Base-by-base conservation (phyloP, 2,113 vertebrate genomes). In the Psilopsiagon aymara region DNA sequence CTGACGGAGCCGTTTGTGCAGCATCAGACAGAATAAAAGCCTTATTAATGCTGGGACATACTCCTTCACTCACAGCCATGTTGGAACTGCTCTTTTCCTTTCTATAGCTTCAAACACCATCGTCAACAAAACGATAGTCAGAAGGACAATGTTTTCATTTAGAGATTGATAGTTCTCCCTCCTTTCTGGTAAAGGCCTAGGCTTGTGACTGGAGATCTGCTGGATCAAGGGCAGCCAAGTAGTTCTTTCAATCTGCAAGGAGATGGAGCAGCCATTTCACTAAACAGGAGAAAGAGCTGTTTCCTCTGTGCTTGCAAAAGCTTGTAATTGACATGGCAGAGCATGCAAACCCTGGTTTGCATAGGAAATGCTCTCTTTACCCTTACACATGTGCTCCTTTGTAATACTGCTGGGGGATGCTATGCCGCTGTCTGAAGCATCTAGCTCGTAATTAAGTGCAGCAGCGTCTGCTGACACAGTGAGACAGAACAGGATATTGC, bases 311-410 rank as follows among this genome's bases (percentile, higher is more conserved):
- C 85, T 64, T 88, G 87, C 51, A 81, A 94, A 90, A 92, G 71
- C 85, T 97, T 86, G 59, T 90, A 92, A 96, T 95, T 91, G 85
- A 86, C 64, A 85, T 96, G 93, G 73, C 88, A 92, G 90, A 88
- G 76, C 71, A 66, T 88, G 80, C 60, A 94, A 90, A 57, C 68
- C 60, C 60, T 75, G 51, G 82, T 90, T 95, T 95, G 63, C 76
- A 95, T 93, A 85, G 90, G 85, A 86, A 94, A 88, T 47, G 18
- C 57, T 90, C 57, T 91, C 51, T 93, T 95, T 67, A 44, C 33
- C 59, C 69, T 92, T 71, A 67, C 55, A 88, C 60, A 78, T 7
- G 47, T 95, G 55, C 39, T 96, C 60, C 73, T 92, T 95, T 94
- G 82, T 92, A 80, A 81, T 44, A 59, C 75, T 93, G 59, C 51